phyloP scores from a whole-genome alignment of 2,888 invertebrate species.

The Acholoe squamosa region DNA sequence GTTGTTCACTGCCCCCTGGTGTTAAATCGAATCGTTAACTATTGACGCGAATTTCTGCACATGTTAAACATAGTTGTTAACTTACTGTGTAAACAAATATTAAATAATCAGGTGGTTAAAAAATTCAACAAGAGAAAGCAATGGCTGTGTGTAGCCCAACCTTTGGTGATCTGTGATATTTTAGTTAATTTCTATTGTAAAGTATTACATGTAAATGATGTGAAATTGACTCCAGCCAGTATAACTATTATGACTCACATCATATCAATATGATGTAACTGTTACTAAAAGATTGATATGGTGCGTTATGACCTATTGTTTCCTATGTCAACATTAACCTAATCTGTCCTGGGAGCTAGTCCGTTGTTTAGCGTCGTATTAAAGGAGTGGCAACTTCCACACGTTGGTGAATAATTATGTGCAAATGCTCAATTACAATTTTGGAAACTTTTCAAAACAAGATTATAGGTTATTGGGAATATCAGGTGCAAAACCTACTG shows the following conservation, averaged over 20 bases:
- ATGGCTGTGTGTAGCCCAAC: conserved; percentile 38
- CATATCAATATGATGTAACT: not conserved
- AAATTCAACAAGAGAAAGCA: conserved; percentile 25
- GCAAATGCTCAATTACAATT: not conserved
- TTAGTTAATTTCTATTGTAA: conserved; percentile 10
- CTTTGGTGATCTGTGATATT: conserved; percentile 52
- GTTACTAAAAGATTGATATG: not conserved
- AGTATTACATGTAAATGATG: conserved; percentile 48
- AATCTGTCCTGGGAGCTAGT: not conserved
- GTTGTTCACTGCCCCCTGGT: conserved; percentile 35
- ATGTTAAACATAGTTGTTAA: not conserved
- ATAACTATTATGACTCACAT: conserved; percentile 14
- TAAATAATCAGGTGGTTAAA: not conserved
- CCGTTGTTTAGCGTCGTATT: too few relatives aligned
- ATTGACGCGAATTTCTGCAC: not conserved
- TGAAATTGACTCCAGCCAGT: conserved; percentile 22
- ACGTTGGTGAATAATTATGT: too few relatives aligned
- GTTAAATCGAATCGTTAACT: not conserved
- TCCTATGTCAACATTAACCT: not conserved
- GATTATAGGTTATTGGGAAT: not conserved
- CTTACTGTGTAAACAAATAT: not conserved
- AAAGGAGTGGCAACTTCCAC: too few relatives aligned
- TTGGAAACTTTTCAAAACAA: conserved; percentile 15
- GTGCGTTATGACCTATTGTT: conserved; percentile 10
- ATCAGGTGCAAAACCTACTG: too few relatives aligned